Evolutionary conservation across 2,888 invertebrate species (phyloP).

Genomic region (Trichogramma dendrolimi): DNA sequence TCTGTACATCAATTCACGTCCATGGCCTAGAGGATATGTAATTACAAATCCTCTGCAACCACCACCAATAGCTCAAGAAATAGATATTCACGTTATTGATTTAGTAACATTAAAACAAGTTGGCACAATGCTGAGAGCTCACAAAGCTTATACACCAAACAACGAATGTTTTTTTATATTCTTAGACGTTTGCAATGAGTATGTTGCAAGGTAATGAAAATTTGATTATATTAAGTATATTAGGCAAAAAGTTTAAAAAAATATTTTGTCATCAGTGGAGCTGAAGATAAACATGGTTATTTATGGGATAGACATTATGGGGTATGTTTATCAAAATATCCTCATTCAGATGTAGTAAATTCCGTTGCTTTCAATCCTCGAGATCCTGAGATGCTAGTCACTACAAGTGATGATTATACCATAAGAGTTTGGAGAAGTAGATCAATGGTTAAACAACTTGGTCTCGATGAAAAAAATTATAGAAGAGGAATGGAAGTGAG

Average conservation of each 20-base stretch:
- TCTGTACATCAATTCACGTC: slow-evolving; percentile 76
- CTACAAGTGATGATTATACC: slow-evolving; percentile 76
- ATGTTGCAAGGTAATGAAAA: slow-evolving; percentile 70
- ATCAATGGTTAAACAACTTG: slow-evolving; percentile 52
- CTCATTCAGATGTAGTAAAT: slow-evolving; percentile 77
- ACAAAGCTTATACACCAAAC: slow-evolving; percentile 78
- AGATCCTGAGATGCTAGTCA: slow-evolving; percentile 76
- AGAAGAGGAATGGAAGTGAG: slow-evolving; percentile 53
- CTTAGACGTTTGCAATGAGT: slow-evolving; percentile 75
- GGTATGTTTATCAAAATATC: slow-evolving; percentile 68
- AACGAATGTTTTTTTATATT: slow-evolving; percentile 85
- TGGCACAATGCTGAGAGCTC: slow-evolving; percentile 72
- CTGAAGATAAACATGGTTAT: slow-evolving; percentile 78
- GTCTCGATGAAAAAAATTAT: slow-evolving; percentile 50
- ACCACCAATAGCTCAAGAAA: slow-evolving; percentile 81
- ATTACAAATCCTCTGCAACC: slow-evolving; percentile 74
- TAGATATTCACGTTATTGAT: slow-evolving; percentile 83
- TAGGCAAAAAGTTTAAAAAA: not conserved
- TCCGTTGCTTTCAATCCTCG: slow-evolving; percentile 80
- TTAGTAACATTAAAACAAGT: slow-evolving; percentile 70
- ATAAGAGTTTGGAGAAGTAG: slow-evolving; percentile 64
- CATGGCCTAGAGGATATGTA: slow-evolving; percentile 74
- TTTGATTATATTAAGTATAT: slow-evolving; percentile 14
- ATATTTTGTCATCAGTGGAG: slow-evolving; percentile 59
- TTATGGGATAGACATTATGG: slow-evolving; percentile 84